These are phyloP conservation scores for Protomyctophum bolini DNA, from an alignment of 2,113 vertebrate species.

Conservation along the genomic window DNA sequence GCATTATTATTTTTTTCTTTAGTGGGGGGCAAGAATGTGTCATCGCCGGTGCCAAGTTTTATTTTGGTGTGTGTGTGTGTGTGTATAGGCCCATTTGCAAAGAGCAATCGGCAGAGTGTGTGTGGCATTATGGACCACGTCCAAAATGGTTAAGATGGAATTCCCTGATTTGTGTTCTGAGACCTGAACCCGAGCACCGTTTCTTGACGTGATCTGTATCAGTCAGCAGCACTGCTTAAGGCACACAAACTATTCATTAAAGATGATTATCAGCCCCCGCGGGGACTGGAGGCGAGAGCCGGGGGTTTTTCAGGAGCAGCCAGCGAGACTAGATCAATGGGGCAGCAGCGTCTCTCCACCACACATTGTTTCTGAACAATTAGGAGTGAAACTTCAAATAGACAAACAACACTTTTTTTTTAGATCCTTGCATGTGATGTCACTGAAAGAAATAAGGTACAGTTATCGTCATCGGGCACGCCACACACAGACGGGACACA, in stretches of 20 bases:
- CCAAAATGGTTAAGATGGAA: constrained; percentile 84
- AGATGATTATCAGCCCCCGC: constrained; percentile 76
- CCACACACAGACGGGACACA: constrained; percentile 20
- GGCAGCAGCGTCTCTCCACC: constrained; percentile 47
- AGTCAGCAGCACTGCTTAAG: constrained; percentile 68
- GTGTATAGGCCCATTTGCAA: constrained; percentile 76
- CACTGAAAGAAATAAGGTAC: constrained; percentile 23
- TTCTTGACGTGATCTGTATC: constrained; percentile 80
- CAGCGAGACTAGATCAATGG: constrained; percentile 59
- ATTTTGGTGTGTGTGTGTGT: no score
- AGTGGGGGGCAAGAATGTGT: constrained; percentile 59
- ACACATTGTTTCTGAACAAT: constrained; percentile 49
- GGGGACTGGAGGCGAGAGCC: constrained; percentile 55
- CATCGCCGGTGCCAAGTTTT: constrained; percentile 74
- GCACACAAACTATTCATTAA: constrained; percentile 83
- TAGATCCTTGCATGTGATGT: constrained; percentile 39
- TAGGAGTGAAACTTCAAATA: constrained; percentile 57
- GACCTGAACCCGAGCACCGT: constrained; percentile 76
- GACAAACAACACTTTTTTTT: constrained; percentile 51
- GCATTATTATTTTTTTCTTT: constrained; percentile 19
- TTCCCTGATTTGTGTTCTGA: constrained; percentile 80
- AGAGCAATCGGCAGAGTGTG: constrained; percentile 81
- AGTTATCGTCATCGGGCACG: constrained; percentile 24
- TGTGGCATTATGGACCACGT: constrained; percentile 84
- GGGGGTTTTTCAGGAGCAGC: constrained; percentile 64